Evolutionary conservation across 2,888 invertebrate species (phyloP), one percentile per base, ranked within the genome.

Genomic region (Heteromurus nitidus): DNA sequence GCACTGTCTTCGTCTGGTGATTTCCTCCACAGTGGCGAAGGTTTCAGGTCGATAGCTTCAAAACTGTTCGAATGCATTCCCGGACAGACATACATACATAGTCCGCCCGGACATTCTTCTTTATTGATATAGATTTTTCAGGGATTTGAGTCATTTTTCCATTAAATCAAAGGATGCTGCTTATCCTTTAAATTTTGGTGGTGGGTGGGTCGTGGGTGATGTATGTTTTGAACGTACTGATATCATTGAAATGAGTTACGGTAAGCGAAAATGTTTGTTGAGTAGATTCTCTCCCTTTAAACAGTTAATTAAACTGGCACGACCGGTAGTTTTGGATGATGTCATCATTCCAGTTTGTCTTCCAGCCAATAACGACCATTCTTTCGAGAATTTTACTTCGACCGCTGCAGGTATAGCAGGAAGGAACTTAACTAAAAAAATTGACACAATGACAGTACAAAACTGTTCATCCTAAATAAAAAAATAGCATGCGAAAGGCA

Each of bases 321-420:
- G 72, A 16, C 80, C 84, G 2, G 85, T 85, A 11, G 47, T 64
- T 1, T 47, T 87, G 55, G 58, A 77, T 13, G 70, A 75, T 9
- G 75, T 85, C 1, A 53, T 87, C 5, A 75, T 84, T 31, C 87
- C 87, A 9, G 86, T 82, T 26, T 87, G 87, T 26, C 73, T 87
- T 3, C 87, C 87, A 44, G 86, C 86, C 13, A 80, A 82, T 50
- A 85, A 86, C 26, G 81, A 84, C 3, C 28, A 80, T 24, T 74
- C 74, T 3, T 86, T 84, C 76, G 82, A 73, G 20, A 81, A 80
- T 18, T 67, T 82, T 9, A 81, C 62, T 7, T 86, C 79, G 0
- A 87, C 87, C 13, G 86, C 85, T 9, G 84, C 85, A 9, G 86
- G 85, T 58, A 75, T 80, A 3, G 11, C 28, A 42, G 11, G 3